Conservation (phyloP, 2,797 vertebrate genomes). For the Bryconaethiops microstoma region DNA sequence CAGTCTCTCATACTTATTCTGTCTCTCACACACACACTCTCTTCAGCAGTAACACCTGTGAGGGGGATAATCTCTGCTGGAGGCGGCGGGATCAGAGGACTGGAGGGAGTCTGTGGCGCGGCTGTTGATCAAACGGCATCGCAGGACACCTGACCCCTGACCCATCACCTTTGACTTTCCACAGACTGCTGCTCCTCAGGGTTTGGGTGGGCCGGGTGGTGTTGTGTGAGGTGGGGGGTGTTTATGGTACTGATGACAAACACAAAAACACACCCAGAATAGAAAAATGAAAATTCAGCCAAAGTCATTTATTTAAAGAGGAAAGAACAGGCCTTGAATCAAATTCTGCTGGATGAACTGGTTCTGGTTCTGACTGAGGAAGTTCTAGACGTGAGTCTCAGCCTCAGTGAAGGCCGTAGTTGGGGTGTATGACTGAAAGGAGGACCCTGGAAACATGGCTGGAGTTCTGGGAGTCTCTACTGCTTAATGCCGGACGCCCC, state of each 20-base stretch:
- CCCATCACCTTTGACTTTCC: slow-evolving; percentile 37
- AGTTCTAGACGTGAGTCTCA: no score
- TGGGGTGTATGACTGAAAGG: no score
- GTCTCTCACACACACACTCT: neutral
- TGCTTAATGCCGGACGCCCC: no score
- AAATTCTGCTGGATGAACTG: no score
- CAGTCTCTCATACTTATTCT: no score
- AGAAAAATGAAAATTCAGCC: neutral
- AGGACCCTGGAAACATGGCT: no score
- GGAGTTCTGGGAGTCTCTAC: no score
- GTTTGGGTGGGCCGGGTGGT: neutral
- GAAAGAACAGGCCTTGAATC: neutral
- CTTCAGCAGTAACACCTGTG: slow-evolving; percentile 31
- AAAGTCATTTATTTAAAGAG: neutral
- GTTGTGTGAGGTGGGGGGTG: no score
- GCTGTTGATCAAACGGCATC: slow-evolving; percentile 53
- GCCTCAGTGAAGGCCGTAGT: no score
- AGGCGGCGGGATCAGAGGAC: slow-evolving; percentile 36
- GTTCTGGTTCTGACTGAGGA: no score
- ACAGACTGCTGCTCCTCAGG: slow-evolving; percentile 22
- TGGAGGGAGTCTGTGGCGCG: slow-evolving; percentile 27
- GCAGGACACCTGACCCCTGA: slow-evolving; percentile 38
- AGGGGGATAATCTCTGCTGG: slow-evolving; percentile 31
- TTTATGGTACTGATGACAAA: no score
- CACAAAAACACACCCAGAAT: slow-evolving; percentile 6